phyloP scores from a whole-genome alignment of 2,888 invertebrate genomes.

The Deilephila elpenor region DNA sequence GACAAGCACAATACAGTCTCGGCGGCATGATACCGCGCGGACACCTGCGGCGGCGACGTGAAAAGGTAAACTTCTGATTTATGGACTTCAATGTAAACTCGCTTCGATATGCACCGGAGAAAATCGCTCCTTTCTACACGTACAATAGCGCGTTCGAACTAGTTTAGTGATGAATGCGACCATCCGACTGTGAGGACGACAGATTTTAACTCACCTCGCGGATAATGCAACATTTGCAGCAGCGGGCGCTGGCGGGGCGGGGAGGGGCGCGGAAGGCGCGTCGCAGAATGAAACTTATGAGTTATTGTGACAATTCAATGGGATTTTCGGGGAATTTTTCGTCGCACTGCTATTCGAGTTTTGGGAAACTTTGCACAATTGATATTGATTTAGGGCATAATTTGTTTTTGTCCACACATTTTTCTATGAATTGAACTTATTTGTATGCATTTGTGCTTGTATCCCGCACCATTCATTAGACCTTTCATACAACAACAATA shows the following conservation, averaged over 20 bases:
- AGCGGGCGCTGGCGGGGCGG: not conserved
- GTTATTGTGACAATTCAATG: conserved; percentile 47
- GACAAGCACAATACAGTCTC: conserved; percentile 62
- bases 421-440: conserved; percentile 13
- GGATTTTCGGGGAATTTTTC: conserved; percentile 51
- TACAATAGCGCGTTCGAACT: conserved; percentile 59
- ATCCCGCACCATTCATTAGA: not conserved
- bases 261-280: conserved; percentile 1
- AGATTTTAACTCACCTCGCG: conserved; percentile 59
- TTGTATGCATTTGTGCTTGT: not conserved
- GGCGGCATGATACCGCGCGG: conserved; percentile 54
- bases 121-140: conserved; percentile 68
- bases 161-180: conserved; percentile 60
- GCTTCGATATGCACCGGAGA: conserved; percentile 65
- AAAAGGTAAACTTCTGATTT: conserved; percentile 69
- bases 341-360: conserved; percentile 43
- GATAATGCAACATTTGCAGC: conserved; percentile 48
- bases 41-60: conserved; percentile 66
- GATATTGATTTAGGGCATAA: conserved; percentile 48
- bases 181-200: conserved; percentile 59
- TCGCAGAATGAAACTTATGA: conserved; percentile 39
- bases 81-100: conserved; percentile 61
- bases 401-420: conserved; percentile 32
- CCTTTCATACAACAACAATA: not conserved
- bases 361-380: conserved; percentile 59